Base-by-base conservation (phyloP, 2,888 invertebrate species). In the Drepana falcataria region DNA sequence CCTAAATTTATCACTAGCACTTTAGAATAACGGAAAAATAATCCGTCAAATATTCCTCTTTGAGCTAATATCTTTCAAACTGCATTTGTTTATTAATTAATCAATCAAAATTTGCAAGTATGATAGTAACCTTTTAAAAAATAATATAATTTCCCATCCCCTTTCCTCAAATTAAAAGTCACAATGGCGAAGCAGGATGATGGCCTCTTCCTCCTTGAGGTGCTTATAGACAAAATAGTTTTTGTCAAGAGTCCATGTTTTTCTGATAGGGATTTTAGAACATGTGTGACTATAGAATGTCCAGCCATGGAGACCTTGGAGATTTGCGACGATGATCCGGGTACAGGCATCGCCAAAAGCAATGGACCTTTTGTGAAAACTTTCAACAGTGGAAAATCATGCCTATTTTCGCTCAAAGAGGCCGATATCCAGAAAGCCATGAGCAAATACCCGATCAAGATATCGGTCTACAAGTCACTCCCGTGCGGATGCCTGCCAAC, bases 311-410 rank as follows among this genome's bases (percentile, higher is more conserved):
- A 92, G 0, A 89, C 93, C 0, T 71, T 94, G 21, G 92, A 93
- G 62, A 92, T 94, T 57, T 93, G 93, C 73, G 94, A 94, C 64
- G 93, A 93, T 58, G 93, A 93, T 53, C 79, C 86, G 2, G 87
- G 89, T 49, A 68, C 77, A 44, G 87, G 89, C 58, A 56, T 69
- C 3, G 78, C 79, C 6, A 84, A 78, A 51, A 83, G 83, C 49
- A 87, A 83, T 4, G 84, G 84, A 33, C 83, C 85, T 0, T 87
- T 85, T 55, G 73, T 83, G 0, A 92, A 91, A 68, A 77, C 85
- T 0, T 92, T 93, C 55, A 93, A 93, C 69, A 93, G 88, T 63
- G 94, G 94, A 35, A 94, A 94, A 75, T 94, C 94, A 0, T 94
- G 94, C 64, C 80, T 94, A n/a, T 94, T 94, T 69, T 93, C 93